phyloP scores from a whole-genome alignment of 2,797 vertebrate genomes.

The Hybognathus amarus region DNA sequence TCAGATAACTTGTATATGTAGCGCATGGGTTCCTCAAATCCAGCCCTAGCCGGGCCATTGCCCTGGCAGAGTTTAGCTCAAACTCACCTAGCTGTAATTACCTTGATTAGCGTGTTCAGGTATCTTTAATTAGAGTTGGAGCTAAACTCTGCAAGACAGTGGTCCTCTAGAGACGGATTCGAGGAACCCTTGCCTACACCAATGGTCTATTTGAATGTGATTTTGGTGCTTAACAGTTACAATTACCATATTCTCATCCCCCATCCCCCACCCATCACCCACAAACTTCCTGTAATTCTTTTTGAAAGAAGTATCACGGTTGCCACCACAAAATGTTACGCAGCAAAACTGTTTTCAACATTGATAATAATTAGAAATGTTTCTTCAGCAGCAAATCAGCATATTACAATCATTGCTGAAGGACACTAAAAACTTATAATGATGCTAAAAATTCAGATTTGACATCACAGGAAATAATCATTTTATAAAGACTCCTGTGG shows the following conservation, averaged over 20 bases:
- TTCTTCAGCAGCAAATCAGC: no score
- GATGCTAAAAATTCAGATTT: no score
- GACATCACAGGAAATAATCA: no score
- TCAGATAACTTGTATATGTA: background rate
- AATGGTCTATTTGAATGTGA: background rate
- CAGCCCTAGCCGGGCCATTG: background rate
- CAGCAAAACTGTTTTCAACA: no score
- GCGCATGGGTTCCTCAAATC: background rate
- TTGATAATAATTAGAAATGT: no score
- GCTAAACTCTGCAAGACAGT: background rate
- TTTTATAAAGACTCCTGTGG: no score
- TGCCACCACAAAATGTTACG: no score
- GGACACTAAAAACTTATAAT: background rate
- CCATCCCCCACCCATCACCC: no score
- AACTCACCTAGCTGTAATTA: background rate
- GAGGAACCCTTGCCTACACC: background rate
- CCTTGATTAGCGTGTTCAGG: background rate
- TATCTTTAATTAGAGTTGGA: background rate
- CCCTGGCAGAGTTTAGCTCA: background rate
- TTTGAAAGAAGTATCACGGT: no score
- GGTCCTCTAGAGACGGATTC: background rate
- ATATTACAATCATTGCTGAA: no score
- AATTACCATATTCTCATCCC: background rate
- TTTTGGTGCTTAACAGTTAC: background rate
- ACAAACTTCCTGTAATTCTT: no score